Evolutionary conservation across 2,797 vertebrate species (phyloP).

Genomic region (Crocodylus rhombifer): DNA sequence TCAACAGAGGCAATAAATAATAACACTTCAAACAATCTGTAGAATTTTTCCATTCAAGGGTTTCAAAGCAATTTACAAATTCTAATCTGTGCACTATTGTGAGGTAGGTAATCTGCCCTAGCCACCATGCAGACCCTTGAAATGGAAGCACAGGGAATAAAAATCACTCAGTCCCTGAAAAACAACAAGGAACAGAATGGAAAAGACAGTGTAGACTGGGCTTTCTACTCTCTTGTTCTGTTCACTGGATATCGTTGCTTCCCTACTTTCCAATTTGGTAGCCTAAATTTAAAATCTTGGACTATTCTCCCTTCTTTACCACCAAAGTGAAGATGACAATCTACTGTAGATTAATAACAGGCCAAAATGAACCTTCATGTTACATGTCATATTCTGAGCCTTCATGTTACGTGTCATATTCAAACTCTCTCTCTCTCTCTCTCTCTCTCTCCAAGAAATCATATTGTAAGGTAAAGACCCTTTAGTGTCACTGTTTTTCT

Average conservation of each 20-base stretch:
- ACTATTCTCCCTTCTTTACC: neutral
- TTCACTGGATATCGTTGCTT: neutral
- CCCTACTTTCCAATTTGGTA: neutral
- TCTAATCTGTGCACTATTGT: neutral
- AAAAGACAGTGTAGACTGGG: neutral
- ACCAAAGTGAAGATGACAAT: neutral
- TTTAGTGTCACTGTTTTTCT: neutral
- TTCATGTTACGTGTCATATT: neutral
- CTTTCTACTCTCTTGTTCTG: neutral
- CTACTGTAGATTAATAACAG: neutral
- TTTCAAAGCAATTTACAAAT: constrained; percentile 1
- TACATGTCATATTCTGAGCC: neutral
- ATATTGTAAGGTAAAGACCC: neutral
- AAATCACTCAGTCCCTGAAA: neutral
- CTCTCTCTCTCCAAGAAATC: constrained; percentile 13
- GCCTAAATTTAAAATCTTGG: neutral
- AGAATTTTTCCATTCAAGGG: neutral
- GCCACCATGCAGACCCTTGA: neutral
- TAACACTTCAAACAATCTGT: neutral
- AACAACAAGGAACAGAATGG: neutral
- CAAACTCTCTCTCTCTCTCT: neutral
- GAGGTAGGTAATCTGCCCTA: neutral
- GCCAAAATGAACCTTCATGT: neutral
- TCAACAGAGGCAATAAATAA: neutral
- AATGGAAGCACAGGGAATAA: constrained; percentile 23